Base-by-base conservation (phyloP, 2,113 vertebrate species). In the Oceanodroma tethys region DNA sequence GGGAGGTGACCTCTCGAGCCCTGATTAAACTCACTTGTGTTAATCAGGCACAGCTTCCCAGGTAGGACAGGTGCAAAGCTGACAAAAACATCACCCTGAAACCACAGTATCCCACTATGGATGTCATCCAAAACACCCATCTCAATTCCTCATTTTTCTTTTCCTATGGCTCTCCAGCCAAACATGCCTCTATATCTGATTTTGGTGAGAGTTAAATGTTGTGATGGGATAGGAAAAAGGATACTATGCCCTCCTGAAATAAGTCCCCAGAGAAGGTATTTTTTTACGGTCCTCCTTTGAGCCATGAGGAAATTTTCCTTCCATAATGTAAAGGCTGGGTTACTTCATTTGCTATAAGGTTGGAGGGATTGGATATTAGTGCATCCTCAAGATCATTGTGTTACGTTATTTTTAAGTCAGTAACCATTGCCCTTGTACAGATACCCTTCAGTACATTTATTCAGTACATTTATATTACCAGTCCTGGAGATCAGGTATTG, bases 11-110 rank as follows among this genome's bases (percentile, higher is more conserved):
- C 15, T 74, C 76, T 36, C 4, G 14, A 78, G 74, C 62, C 34
- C 21, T 60, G 45, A 30, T 91, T 95, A 76, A 93, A 86, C 6
- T 38, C 55, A 19, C 16, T 82, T 3, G 1, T 70, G 59, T 67
- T 93, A 88, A 81, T 40, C 63, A 60, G 53, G 47, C 75, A 86
- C 52, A 59, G 48, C 47, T 90, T 93, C 66, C 56, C 63, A 82
- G 38, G 74, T 63, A 94, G 81, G 74, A 78, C 3, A 43, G 67
- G 91, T 90, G 90, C 79, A 95, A 97, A 93, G 67, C 50, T 91
- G 79, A 80, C 45, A 74, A 86, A 90, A 94, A 48, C 56, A 90
- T 38, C 32, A 47, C 56, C 26, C 53, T 83, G 50, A 92, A 93
- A 74, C 36, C 47, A 59, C 34, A 53, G 58, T 50, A 50, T 36